Evolutionary conservation across 2,797 vertebrate genomes (phyloP), one percentile per base, ranked within the genome.

Genomic region (Clarias pachynema): DNA sequence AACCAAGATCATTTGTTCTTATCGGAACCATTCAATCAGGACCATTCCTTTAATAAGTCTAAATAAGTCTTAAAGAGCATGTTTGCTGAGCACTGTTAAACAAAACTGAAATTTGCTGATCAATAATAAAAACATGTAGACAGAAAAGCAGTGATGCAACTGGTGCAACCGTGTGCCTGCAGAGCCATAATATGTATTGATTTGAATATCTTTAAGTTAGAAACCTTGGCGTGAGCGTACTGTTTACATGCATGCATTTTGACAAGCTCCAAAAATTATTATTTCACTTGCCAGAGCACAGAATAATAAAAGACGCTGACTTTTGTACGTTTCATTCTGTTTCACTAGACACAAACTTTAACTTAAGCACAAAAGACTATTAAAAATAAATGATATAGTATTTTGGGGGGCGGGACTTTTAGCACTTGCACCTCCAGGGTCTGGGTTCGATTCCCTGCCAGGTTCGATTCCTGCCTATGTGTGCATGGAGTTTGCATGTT

Each of bases 181-280:
- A 37, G 18, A 1, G 8, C 65, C 20, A 22, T 4, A 37, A 22
- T 40, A 37, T 69, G 37, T 22, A 37, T 37, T 37, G 16, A 34
- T 20, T 37, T 37, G 66, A 37, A 69, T 34, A 69, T 37, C 66
- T 37, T 69, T 69, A 37, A 37, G 2, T 7, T 24, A 37, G 34
- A 40, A 20, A 44, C n/a, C 15, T 73, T 26, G 70, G 24, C 26
- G 40, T 73, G 34, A 40, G 34, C 16, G n/a, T 72, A 72, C 12
- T 44, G 69, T 72, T 72, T 24, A n/a, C 69, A n/a, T 49, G n/a
- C 24, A n/a, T 73, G 37, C 44, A 37, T 44, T 72, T 72, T n/a
- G 10, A 37, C 40, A 44, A 72, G 22, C 10, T 44, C 24, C 34
- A 40, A 22, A 70, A 34, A 0, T 12, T 37, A 15, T 37, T 37